A percentile compares a stretch with the other conserved stretches of the same genome.
These are phyloP conservation scores for Microplitis deprimator DNA, from an alignment of 2,888 invertebrate genomes.

Conservation along the genomic window DNA sequence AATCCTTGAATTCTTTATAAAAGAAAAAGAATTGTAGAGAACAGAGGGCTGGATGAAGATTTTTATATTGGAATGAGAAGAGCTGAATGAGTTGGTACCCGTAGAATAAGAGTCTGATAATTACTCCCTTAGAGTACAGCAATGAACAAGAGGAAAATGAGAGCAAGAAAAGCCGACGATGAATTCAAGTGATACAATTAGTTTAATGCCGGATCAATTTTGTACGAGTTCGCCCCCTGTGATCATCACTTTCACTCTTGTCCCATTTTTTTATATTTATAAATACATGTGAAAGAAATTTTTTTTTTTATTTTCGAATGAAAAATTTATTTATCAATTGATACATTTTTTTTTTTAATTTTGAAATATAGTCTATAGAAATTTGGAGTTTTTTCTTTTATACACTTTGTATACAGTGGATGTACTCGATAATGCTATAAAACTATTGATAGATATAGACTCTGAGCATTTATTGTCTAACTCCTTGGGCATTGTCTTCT, in stretches of 20 bases:
- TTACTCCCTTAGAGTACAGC: background rate
- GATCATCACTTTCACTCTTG: background rate
- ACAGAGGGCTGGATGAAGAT: background rate
- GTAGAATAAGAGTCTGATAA: constrained; percentile 5
- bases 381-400: background rate
- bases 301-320: background rate
- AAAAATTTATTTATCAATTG: background rate
- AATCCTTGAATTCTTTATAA: background rate
- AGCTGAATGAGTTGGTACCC: background rate
- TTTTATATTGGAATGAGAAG: background rate
- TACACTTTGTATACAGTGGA: background rate
- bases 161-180: background rate
- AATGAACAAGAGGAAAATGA: constrained; percentile 8
- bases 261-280: background rate
- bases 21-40: background rate
- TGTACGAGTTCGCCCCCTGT: background rate
- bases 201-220: background rate
- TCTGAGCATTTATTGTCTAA: background rate
- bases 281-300: background rate
- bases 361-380: background rate
- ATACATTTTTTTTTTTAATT: background rate
- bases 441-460: background rate
- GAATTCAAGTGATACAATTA: constrained; percentile 1
- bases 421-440: background rate
- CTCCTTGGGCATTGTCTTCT: background rate